Conservation (phyloP, 92 coral and sea anemone species). For the Nematostella vectensis region DNA sequence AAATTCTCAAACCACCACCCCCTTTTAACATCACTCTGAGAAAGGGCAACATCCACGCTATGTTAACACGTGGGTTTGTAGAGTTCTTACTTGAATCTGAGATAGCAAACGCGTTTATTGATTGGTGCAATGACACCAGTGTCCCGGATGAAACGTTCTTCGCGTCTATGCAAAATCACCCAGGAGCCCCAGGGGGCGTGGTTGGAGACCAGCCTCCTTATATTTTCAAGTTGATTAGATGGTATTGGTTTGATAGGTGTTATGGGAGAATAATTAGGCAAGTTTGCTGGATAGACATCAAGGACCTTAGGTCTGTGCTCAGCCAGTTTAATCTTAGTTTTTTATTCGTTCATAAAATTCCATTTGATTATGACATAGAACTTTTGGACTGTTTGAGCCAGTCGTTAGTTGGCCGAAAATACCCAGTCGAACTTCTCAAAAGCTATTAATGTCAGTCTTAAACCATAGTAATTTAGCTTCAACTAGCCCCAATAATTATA, state of each 20-base stretch:
- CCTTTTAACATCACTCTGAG: slow-evolving; percentile 22
- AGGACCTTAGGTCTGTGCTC: slow-evolving; percentile 23
- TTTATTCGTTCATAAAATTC: slow-evolving; percentile 25
- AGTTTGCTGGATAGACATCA: slow-evolving; percentile 19
- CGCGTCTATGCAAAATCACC: slow-evolving; percentile 15
- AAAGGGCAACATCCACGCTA: slow-evolving; percentile 39
- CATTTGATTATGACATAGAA: slow-evolving; percentile 17
- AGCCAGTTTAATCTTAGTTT: background rate
- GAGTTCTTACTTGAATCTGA: slow-evolving; percentile 9
- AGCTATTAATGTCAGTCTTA: too few species aligned
- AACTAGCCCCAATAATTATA: too few species aligned
- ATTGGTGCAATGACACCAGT: background rate
- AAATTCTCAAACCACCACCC: slow-evolving; percentile 15
- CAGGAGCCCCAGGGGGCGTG: slow-evolving; percentile 22
- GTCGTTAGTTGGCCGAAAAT: slow-evolving; percentile 1
- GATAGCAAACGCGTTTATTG: slow-evolving; percentile 11
- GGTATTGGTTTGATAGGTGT: slow-evolving; percentile 3
- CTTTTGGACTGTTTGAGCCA: slow-evolving; percentile 10
- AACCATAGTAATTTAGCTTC: too few species aligned
- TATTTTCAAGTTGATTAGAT: slow-evolving; percentile 3
- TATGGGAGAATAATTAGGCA: slow-evolving; percentile 17
- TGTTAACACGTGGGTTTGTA: slow-evolving; percentile 28
- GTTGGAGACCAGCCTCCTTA: slow-evolving; percentile 6
- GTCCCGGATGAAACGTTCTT: slow-evolving; percentile 14
- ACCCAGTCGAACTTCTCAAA: slow-evolving; percentile 7